Conservation (phyloP, 2,888 invertebrate species). For the Cactoblastis cactorum region DNA sequence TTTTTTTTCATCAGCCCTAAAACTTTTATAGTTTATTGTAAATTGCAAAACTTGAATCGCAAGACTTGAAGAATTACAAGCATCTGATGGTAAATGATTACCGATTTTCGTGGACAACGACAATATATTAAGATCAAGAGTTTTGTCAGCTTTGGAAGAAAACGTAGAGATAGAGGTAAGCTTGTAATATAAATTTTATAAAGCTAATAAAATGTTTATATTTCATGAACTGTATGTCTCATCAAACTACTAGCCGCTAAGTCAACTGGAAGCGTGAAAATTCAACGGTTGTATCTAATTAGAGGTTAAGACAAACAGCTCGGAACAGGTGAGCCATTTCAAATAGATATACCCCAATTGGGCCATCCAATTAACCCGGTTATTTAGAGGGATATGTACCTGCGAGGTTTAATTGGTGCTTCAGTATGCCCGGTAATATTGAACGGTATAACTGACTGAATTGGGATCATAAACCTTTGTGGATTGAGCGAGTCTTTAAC, state of each 20-base stretch:
- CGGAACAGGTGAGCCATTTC: constrained; percentile 35
- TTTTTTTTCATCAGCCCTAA: too few species aligned
- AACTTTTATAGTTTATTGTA: too few species aligned
- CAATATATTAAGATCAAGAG: too few species aligned
- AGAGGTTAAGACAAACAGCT: constrained; percentile 40
- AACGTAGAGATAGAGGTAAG: too few species aligned
- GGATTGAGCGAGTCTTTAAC: neutral
- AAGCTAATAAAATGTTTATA: too few species aligned
- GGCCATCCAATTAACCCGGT: constrained; percentile 38
- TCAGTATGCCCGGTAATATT: neutral
- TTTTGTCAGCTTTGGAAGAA: too few species aligned
- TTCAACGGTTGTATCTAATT: constrained; percentile 41
- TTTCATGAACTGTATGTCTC: constrained; percentile 5
- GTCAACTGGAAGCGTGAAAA: constrained; percentile 31
- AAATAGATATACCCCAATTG: constrained; percentile 36
- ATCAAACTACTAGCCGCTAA: constrained; percentile 9
- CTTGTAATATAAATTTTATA: too few species aligned
- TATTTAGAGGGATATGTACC: constrained; percentile 24
- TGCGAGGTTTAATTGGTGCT: constrained; percentile 11
- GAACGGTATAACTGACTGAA: neutral
- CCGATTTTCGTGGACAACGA: too few species aligned
- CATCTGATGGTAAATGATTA: too few species aligned
- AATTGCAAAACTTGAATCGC: too few species aligned
- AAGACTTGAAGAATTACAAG: too few species aligned
- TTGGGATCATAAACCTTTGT: neutral